Base-by-base conservation (phyloP, 2,888 invertebrate species). In the Pollenia amentaria region DNA sequence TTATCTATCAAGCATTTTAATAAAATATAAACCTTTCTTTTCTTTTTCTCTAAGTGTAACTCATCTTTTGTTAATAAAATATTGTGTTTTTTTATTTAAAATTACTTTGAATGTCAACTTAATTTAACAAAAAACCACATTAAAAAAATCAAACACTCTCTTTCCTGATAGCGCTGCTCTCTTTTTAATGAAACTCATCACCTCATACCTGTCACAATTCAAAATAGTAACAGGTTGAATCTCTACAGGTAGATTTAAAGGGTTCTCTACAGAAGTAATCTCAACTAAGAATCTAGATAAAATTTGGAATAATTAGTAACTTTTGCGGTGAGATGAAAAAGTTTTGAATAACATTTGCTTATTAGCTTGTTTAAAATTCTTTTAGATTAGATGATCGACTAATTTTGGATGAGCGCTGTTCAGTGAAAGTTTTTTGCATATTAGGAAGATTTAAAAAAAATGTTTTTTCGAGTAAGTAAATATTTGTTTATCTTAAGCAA, bases 91-190 rank as follows among this genome's bases (percentile, higher is more conserved):
- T 29, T 21, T 42, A 42, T 55, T 55, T 18, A 57, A 44, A 55
- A 72, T 55, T 10, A 44, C 18, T 14, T 46, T 21, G n/a, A 57
- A 72, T 73, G 29, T 73, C 57, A 72, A 57, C 44, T 70, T 6
- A 42, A 55, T 69, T 53, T 16, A 38, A 69, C n/a, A 16, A 10
- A 18, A 69, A 69, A 65, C 48, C 18, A 46, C 18, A 9, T 16
- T 6, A 69, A 65, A 12, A 11, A 46, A 44, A 65, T 65, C 46
- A 21, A 21, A 46, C 14, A 46, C 44, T 46, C 9, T 21, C 44
- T 64, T 14, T 65, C 46, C 4, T 21, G 0, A 10, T 8, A 29
- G 18, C 9, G 53, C 53, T 53, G 53, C 53, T 53, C 11, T 16
- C n/a, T n/a, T 21, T 29, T 2, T 29, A 29, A 18, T 55, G 12